These are phyloP conservation scores for Enteromius trimaculatus DNA, from an alignment of 2,797 vertebrate genomes.

Conservation along the genomic window DNA sequence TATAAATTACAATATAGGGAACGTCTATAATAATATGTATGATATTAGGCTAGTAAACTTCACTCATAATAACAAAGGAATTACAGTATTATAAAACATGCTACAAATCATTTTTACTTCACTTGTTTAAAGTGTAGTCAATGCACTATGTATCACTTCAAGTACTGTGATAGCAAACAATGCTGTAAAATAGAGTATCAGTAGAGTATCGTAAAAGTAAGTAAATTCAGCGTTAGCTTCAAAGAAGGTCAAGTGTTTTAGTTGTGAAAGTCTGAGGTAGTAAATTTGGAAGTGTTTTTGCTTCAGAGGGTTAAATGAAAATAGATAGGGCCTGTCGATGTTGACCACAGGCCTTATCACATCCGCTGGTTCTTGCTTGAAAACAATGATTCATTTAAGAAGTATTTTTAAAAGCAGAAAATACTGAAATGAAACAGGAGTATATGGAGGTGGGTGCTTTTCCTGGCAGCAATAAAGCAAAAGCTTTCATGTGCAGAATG, in stretches of 20 bases:
- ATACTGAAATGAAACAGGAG: conserved; percentile 17
- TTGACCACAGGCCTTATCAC: conserved; percentile 11
- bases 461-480: conserved; percentile 31
- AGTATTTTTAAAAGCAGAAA: conserved; percentile 8
- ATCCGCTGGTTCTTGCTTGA: not conserved
- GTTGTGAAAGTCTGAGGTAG: not conserved
- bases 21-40: not conserved
- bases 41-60: not conserved
- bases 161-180: not conserved
- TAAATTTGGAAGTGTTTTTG: conserved; percentile 38
- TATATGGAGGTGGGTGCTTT: conserved; percentile 6
- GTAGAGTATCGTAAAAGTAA: not conserved
- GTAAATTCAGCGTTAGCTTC: not conserved
- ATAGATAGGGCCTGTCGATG: conserved; percentile 1
- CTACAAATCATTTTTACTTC: not conserved
- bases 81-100: not conserved
- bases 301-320: conserved; percentile 28
- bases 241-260: conserved; percentile 11
- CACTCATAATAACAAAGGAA: not conserved
- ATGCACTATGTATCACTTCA: not conserved
- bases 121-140: not conserved
- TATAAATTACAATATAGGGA: not conserved
- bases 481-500: conserved; percentile 47
- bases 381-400: not conserved
- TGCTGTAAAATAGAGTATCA: not conserved